Conservation (phyloP, 2,113 vertebrate species). For the Mirounga angustirostris region DNA sequence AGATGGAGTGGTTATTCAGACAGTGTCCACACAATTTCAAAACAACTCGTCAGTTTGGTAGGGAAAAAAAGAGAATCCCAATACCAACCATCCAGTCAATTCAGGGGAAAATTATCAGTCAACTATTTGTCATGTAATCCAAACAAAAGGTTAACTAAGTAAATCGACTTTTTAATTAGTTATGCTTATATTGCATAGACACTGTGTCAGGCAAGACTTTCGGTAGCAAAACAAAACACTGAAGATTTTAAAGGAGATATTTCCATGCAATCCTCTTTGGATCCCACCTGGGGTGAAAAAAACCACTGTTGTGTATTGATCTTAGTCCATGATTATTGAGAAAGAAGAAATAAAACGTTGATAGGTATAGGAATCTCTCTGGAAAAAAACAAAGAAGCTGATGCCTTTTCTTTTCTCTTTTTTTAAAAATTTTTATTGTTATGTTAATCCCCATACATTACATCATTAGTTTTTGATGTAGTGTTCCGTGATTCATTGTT, state of each 20-base stretch:
- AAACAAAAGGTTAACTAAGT: neutral
- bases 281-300: neutral
- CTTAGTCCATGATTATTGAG: neutral
- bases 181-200: neutral
- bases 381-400: neutral
- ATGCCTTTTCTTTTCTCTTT: neutral
- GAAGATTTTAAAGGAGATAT: neutral
- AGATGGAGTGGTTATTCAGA: neutral
- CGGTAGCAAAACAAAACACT: neutral
- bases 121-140: slow-evolving; percentile 10
- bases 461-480: no score
- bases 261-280: neutral
- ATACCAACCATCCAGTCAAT: neutral
- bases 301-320: neutral
- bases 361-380: neutral
- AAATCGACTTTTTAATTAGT: slow-evolving; percentile 40
- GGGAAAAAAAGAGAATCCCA: neutral
- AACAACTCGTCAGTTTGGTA: neutral
- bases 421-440: no score
- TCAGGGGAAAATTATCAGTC: neutral
- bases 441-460: no score
- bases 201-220: neutral
- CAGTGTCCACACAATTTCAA: neutral
- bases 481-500: no score
- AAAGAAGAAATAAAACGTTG: neutral